Base-by-base conservation (phyloP, 2,113 vertebrate genomes). In the Hyla sarda region DNA sequence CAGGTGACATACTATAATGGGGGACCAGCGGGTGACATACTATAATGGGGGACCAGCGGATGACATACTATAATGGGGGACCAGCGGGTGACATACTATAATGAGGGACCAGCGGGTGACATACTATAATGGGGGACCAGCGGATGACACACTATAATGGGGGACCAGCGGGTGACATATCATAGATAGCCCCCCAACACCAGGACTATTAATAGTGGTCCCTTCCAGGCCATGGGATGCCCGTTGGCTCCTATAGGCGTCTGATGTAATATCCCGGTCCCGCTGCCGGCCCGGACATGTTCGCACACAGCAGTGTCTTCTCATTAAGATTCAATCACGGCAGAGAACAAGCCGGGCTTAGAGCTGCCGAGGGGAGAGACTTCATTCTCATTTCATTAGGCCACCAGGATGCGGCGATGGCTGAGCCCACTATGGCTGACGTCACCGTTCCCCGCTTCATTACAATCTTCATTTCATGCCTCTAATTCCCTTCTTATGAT, bases 341-440 rank as follows among this genome's bases (percentile, higher is more conserved):
- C 91, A 92, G 89, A 90, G 92, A 93, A 92, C 89, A 93, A 93
- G 91, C 86, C 87, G 88, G 89, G 89, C 87, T 92, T 93, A 93
- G 89, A 91, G 91, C 89, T 92, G 90, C 89, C 91, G 89, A 92
- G 93, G 91, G 92, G 93, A 92, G 92, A 94, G 94, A 93, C 90
- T 93, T 92, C 89, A 92, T 94, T 95, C 94, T 93, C 93, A 93
- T 94, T 92, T 94, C 91, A 92, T 94, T 93, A 93, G 91, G 91
- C 93, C 93, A 93, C 94, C 94, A 94, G 93, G 93, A 94, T 92
- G 88, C 92, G 88, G 88, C 90, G 93, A 89, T 93, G 90, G 94
- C 87, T 88, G 91, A 92, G 90, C 89, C 89, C 90, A 91, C 89
- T n/a, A n/a, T n/a, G 5, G 10, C 89, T 93, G 92, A 93, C 88